Base-by-base conservation (phyloP, 2,113 vertebrate genomes). In the Cromileptes altivelis region DNA sequence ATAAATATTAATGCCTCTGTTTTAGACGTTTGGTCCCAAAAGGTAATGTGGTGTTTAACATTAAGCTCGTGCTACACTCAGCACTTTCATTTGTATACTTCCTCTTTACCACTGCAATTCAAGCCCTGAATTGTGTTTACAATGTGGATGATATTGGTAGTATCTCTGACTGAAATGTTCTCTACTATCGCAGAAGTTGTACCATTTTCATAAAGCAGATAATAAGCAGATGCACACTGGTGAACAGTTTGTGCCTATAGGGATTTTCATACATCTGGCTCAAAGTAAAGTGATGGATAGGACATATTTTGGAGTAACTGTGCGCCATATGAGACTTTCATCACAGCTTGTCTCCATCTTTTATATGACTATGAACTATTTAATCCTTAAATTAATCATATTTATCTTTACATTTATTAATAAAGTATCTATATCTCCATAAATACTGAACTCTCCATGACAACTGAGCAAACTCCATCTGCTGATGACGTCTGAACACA, bases 41-140 rank as follows among this genome's bases (percentile, higher is more conserved):
- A 85, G 70, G 56, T 82, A 86, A 86, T 84, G 87, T 78, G 80
- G n/a, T 86, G 87, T 89, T 89, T 88, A 81, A 80, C 78, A 81
- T 70, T 47, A 67, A 47, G 64, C 57, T 60, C 33, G 85, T 83
- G 85, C 81, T 67, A 30, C 73, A 19, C 72, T 89, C 71, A 85
- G 88, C 88, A 85, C 45, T 87, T 88, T 80, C 14, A 75, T n/a
- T 14, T 42, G 7, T 23, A 21, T 10, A 10, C 18, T 73, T 17
- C 40, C 4, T 50, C 52, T 75, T 75, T 58, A 47, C 37, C 30
- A 56, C 23, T 30, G 7, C 52, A 30, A n/a, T 72, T 30, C 11
- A 14, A 30, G n/a, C 53, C 23, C 1, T 8, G 15, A 57, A 23
- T 63, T 25, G 17, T n/a, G 30, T 57, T 64, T 10, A 45, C 27